Evolutionary conservation across 2,797 vertebrate genomes (phyloP), one percentile per base, ranked within the genome.

Genomic region (Gymnocypris eckloni): DNA sequence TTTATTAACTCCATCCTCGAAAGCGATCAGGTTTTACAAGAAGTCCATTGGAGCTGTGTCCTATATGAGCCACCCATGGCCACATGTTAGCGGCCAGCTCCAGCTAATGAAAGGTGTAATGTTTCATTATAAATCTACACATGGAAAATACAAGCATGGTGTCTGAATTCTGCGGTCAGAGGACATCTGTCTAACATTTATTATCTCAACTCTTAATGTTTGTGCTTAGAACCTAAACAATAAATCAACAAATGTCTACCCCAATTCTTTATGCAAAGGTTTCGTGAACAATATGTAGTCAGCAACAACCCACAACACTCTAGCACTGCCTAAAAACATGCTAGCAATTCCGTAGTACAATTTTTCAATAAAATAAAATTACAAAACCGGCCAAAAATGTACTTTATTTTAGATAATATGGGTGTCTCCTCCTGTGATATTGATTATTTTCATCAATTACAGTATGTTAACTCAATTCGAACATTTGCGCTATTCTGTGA

Each of bases 21-120:
- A 83, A 85, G 61, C 52, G 85, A 90, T 87, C 87, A 84, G 87
- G 90, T 93, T 94, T 93, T 91, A 94, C 90, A 87, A 92, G 92
- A 89, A 92, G 90, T 73, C 91, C 91, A 69, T 91, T 89, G 89
- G 87, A 82, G 79, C 73, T 81, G 33, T 82, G 13, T 79, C 76
- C 56, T 75, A 71, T 79, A 54, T 11, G 33, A 88, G 37, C 50
- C 43, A 71, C 77, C 88, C 67, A 88, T 89, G 89, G 89, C 69
- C 91, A 87, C 90, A 94, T 92, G 92, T 90, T 91, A 86, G 72
- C 80, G 54, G 89, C 90, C 88, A 77, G 87, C 85, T 85, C 59
- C 54, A 76, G 41, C 76, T 71, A 88, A 84, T 87, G 83, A 90
- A 90, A 85, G 77, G 84, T 88, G 71, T 85, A 81, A 82, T n/a